Percentiles rank a stretch among this genome's conserved stretches.
Evolutionary conservation across 2,113 vertebrate genomes (phyloP).

Genomic region (Protobothrops mucrosquamatus): DNA sequence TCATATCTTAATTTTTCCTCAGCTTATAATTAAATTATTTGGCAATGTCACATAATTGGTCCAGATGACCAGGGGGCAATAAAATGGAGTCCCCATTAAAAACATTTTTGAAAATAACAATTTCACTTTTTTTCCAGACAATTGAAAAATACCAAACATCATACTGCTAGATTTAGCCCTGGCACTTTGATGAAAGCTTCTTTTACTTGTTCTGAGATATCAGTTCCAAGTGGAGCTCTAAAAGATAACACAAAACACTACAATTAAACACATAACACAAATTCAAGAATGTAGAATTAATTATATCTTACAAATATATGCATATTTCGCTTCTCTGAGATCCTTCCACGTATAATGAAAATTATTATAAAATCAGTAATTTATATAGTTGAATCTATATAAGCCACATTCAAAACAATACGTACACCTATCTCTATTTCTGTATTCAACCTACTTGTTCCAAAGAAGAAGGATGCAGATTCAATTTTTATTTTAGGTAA

Average conservation of each 20-base stretch:
- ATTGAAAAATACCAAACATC: slow-evolving; percentile 44
- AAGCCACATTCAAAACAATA: background rate
- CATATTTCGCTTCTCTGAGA: background rate
- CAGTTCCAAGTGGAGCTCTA: slow-evolving; percentile 84
- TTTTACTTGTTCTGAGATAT: slow-evolving; percentile 85
- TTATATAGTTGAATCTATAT: background rate
- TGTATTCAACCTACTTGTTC: too few species aligned
- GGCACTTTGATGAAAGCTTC: slow-evolving; percentile 83
- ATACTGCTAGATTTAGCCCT: slow-evolving; percentile 69
- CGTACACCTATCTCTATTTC: background rate
- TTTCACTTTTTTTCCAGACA: slow-evolving; percentile 36
- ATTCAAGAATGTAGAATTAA: background rate
- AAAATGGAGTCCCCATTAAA: background rate
- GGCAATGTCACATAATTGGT: background rate
- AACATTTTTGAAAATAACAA: background rate
- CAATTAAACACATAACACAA: background rate
- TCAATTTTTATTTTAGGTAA: too few species aligned
- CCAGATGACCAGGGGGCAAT: background rate
- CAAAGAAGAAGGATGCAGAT: too few species aligned
- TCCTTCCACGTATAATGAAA: background rate
- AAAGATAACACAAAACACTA: slow-evolving; percentile 21
- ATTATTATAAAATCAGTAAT: background rate
- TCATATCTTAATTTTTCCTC: background rate
- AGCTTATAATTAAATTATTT: background rate
- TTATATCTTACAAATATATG: background rate